Evolutionary conservation across 2,113 vertebrate genomes (phyloP).

Genomic region (Halichoerus grypus): DNA sequence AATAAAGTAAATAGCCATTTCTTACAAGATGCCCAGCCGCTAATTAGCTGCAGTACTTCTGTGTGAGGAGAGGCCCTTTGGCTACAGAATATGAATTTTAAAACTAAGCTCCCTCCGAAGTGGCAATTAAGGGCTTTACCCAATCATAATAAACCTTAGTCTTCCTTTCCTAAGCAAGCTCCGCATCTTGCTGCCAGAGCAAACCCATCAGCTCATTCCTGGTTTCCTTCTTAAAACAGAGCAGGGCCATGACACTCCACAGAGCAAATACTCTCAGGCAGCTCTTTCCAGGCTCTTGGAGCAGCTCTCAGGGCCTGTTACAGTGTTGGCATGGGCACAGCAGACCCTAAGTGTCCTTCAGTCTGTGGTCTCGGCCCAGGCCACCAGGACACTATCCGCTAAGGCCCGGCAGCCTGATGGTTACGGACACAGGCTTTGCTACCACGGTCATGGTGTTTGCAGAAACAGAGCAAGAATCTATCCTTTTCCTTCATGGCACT

Average conservation of each 20-base stretch:
- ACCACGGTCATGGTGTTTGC: background rate
- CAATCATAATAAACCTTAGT: conserved; percentile 81
- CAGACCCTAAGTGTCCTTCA: background rate
- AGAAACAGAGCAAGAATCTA: background rate
- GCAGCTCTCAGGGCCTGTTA: background rate
- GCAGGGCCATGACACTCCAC: background rate
- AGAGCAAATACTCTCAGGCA: background rate
- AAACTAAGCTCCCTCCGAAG: conserved; percentile 72
- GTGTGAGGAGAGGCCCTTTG: conserved; percentile 67
- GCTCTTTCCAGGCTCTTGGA: background rate
- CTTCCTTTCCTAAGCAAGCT: conserved; percentile 69
- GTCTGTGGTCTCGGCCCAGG: background rate
- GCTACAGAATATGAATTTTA: conserved; percentile 73
- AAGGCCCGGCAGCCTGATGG: background rate
- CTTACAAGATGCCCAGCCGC: conserved; percentile 77
- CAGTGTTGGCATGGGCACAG: conserved; percentile 28
- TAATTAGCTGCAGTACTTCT: conserved; percentile 72
- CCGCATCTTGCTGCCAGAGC: conserved; percentile 78
- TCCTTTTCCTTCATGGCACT: background rate
- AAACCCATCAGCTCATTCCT: conserved; percentile 80
- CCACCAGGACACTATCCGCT: background rate
- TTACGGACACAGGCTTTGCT: background rate
- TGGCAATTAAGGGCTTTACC: conserved; percentile 79
- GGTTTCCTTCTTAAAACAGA: conserved; percentile 82
- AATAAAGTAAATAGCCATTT: conserved; percentile 78